phyloP scores from a whole-genome alignment of 2,797 vertebrate species.

The Clarias laeviceps region DNA sequence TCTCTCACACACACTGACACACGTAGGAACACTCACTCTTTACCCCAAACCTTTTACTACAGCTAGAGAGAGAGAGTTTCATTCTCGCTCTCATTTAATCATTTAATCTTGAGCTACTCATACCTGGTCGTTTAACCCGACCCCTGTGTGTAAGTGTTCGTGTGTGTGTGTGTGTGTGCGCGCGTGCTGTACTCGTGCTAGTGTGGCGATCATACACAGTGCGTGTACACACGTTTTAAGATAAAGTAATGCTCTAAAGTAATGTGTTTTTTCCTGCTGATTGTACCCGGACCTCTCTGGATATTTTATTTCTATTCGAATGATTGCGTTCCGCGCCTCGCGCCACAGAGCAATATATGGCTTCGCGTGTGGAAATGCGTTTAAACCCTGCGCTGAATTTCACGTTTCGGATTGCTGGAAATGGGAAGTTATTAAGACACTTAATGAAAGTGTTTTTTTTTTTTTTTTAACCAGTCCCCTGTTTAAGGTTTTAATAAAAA shows the following conservation, averaged over 20 bases:
- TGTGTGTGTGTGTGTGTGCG: neutral
- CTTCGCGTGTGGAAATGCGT: slow-evolving; percentile 48
- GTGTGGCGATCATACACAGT: neutral
- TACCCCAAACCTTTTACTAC: neutral
- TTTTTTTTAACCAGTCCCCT: slow-evolving; percentile 43
- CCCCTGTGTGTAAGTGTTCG: neutral
- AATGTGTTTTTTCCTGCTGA: slow-evolving; percentile 26
- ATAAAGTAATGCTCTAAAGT: neutral
- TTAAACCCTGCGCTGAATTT: slow-evolving; percentile 53
- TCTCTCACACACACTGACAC: neutral
- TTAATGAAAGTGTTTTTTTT: slow-evolving; percentile 58
- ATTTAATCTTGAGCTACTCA: neutral
- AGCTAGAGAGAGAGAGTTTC: neutral
- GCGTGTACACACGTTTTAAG: neutral
- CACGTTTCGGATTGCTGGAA: slow-evolving; percentile 53
- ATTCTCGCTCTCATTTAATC: neutral
- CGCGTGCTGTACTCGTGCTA: neutral
- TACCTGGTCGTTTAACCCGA: neutral
- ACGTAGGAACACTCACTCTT: neutral
- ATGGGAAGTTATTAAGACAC: slow-evolving; percentile 58
- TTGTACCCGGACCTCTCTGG: slow-evolving; percentile 52
- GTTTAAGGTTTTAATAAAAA: slow-evolving; percentile 60
- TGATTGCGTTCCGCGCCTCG: slow-evolving; percentile 59
- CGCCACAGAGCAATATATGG: slow-evolving; percentile 61
- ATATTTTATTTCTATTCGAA: slow-evolving; percentile 55